phyloP scores from a whole-genome alignment of 2,797 vertebrate genomes.

The Falco peregrinus region DNA sequence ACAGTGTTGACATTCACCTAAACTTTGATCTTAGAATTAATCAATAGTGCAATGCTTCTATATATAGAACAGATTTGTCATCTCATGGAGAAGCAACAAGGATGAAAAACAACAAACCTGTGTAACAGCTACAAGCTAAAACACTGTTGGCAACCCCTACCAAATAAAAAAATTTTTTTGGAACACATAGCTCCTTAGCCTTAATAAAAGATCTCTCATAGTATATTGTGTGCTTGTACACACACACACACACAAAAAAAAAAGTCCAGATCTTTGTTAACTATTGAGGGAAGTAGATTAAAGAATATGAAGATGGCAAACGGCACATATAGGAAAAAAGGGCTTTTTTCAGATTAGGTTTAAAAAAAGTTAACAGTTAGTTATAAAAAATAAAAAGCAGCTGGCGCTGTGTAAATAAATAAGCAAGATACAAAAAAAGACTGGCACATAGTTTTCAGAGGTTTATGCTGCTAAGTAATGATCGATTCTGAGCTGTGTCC shows the following conservation, averaged over 20 bases:
- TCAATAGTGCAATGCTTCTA: neutral
- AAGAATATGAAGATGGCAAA: neutral
- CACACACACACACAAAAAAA: neutral
- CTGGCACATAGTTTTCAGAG: neutral
- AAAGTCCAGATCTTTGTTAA: neutral
- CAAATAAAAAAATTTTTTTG: neutral
- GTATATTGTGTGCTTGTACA: neutral
- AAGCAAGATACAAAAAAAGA: neutral
- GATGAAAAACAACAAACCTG: neutral
- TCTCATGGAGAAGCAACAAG: neutral
- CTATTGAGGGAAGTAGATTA: neutral
- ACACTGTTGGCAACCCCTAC: neutral
- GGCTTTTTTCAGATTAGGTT: neutral
- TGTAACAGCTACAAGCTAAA: neutral
- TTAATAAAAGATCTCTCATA: neutral
- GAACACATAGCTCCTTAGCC: neutral
- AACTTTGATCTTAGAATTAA: neutral
- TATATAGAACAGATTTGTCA: neutral
- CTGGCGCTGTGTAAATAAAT: neutral
- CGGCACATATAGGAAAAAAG: accelerated
- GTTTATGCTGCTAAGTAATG: neutral
- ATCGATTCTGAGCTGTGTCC: neutral
- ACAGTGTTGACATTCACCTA: neutral
- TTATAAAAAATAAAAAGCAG: neutral
- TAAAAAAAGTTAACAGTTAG: neutral